These are phyloP conservation scores for Empidonax alnorum DNA, from an alignment of 2,113 vertebrate species.

Conservation along the genomic window DNA sequence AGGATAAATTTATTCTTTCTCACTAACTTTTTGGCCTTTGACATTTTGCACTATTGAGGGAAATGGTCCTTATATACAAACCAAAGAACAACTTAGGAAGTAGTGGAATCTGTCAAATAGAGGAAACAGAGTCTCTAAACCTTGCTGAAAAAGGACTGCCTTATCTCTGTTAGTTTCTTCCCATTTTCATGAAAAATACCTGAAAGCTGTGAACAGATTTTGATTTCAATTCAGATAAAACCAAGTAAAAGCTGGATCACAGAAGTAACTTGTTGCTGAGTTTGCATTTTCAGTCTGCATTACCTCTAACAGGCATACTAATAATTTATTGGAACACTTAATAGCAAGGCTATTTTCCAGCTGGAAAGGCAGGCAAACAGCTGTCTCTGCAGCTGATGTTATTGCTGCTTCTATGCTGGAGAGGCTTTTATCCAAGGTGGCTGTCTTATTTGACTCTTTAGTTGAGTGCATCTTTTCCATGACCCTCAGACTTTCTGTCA, in stretches of 20 bases:
- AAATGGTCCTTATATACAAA: not conserved
- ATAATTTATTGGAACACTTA: conserved; percentile 37
- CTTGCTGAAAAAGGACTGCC: not conserved
- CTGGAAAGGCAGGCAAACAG: not conserved
- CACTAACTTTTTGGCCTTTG: not conserved
- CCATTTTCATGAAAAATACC: not conserved
- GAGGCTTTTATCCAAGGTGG: conserved; percentile 12
- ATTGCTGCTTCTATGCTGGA: not conserved
- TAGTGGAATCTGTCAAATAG: not conserved
- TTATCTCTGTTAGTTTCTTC: not conserved
- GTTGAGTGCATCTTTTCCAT: not conserved
- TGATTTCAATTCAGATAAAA: conserved; percentile 15
- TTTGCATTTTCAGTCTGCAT: not conserved
- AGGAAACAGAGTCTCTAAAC: not conserved
- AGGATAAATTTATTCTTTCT: not conserved
- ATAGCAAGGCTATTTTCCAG: not conserved
- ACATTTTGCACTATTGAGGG: not conserved
- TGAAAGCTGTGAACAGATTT: not conserved
- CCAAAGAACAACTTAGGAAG: not conserved
- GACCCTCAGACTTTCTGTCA: not conserved
- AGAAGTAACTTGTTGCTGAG: not conserved
- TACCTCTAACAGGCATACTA: not conserved
- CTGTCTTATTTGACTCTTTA: not conserved
- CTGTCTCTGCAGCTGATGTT: not conserved
- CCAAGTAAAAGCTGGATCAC: not conserved